Base-by-base conservation (phyloP, 2,797 vertebrate genomes). In the Etheostoma perlongum region DNA sequence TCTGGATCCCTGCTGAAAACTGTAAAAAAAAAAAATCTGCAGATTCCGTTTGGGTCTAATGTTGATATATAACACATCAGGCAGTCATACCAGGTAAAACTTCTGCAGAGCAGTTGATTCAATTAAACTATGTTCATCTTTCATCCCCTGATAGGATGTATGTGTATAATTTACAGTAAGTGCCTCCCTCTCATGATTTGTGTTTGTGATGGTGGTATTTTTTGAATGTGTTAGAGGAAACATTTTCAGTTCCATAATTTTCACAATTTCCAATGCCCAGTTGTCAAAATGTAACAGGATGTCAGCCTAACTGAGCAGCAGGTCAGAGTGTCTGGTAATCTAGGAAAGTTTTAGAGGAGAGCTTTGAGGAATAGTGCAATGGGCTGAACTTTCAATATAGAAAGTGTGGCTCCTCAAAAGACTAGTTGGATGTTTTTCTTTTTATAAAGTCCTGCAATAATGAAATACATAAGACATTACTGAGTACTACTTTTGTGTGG, bases 311-410 rank as follows among this genome's bases (percentile, higher is more conserved):
- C 2, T 57, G 15, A 21, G 0, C 27, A 33, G 30, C 18, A 7
- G 59, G 25, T 78, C 62, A 55, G 14, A 30, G 33, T 48, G 42
- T 91, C 87, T 91, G 36, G 90, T 93, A 91, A 94, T 94, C 91
- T 92, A 92, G 91, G 90, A 93, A 92, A 88, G 77, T 94, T 94
- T 90, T 76, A 67, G 57, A 57, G 51, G 54, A 40, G 4, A 60
- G n/a, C 52, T 87, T 91, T 91, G 89, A 90, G 92, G 92, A 93
- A 93, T 84, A 84, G 72, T 40, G 77, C 25, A 74, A 23, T 30
- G 11, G 53, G 4, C 40, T 70, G 2, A 84, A 91, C 84, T 90
- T 92, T 93, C 84, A 79, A 19, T 79, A 83, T 52, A 19, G 6
- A 74, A 74, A 47, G 61, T 27, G 21, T 4, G 0, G 16, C 21